phyloP scores from a whole-genome alignment of 2,888 invertebrate species.

The Drosophila birchii region DNA sequence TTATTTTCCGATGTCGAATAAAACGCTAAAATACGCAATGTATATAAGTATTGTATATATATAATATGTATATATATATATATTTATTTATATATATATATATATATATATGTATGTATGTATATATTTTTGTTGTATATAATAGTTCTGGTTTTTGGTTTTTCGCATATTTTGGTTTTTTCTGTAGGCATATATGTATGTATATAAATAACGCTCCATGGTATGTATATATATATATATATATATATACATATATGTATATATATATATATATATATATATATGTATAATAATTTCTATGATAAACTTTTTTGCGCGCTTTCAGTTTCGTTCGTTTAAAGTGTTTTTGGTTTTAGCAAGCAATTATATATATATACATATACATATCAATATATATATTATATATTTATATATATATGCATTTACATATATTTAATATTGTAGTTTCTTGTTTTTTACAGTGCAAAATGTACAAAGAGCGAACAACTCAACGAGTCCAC shows the following conservation, averaged over 20 bases:
- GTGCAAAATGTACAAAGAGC: constrained; percentile 61
- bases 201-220: constrained; percentile 67
- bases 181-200: constrained; percentile 52
- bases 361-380: constrained; percentile 14
- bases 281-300: constrained; percentile 29
- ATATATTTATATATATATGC: too few relatives aligned
- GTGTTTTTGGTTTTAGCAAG: constrained; percentile 27
- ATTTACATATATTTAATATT: constrained; percentile 18
- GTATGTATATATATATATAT: constrained; percentile 56
- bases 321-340: constrained; percentile 29
- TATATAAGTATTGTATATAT: constrained; percentile 67
- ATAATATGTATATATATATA: constrained; percentile 41
- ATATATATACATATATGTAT: constrained; percentile 40
- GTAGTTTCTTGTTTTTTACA: constrained; percentile 56
- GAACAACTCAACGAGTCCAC: constrained; percentile 10
- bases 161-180: constrained; percentile 46
- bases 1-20: constrained; percentile 56
- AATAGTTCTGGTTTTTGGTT: constrained; percentile 50
- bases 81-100: constrained; percentile 45
- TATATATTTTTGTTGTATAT: constrained; percentile 61
- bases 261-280: constrained; percentile 19
- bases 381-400: neutral
- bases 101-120: constrained; percentile 41
- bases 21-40: constrained; percentile 77
- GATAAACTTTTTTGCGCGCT: constrained; percentile 47